These are phyloP conservation scores for Pogonomyrmex californicus DNA, from an alignment of 1,140 invertebrate genomes.

Conservation along the genomic window DNA sequence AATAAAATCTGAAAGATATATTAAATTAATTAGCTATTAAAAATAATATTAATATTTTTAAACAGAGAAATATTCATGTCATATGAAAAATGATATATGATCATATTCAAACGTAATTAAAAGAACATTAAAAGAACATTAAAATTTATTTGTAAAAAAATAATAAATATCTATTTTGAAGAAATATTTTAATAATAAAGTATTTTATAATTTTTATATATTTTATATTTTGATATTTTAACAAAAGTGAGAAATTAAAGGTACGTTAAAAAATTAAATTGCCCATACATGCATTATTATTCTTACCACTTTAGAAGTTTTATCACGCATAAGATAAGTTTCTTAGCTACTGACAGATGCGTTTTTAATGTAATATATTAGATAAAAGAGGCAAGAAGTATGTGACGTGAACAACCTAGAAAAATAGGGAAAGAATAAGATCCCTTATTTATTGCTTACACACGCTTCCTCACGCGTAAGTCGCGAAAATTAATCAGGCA, in stretches of 20 bases:
- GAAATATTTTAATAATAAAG: neutral
- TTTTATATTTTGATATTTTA: no score
- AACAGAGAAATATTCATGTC: neutral
- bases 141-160: neutral
- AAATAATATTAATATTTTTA: neutral
- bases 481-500: conserved; percentile 8
- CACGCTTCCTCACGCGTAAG: neutral
- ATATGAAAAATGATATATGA: neutral
- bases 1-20: neutral
- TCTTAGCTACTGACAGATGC: neutral
- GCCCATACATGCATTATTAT: neutral
- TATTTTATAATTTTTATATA: no score
- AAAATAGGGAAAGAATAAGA: neutral
- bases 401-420: neutral
- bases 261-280: conserved; percentile 7
- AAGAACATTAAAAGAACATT: neutral
- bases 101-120: neutral
- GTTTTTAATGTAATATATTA: conserved; percentile 19
- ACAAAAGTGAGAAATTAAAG: neutral
- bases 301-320: conserved; percentile 24
- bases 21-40: neutral
- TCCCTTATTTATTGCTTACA: neutral
- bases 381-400: neutral
- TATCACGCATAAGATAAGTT: neutral
- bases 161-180: neutral